These are phyloP conservation scores for Idaea aversata DNA, from an alignment of 2,888 invertebrate species.

Conservation along the genomic window DNA sequence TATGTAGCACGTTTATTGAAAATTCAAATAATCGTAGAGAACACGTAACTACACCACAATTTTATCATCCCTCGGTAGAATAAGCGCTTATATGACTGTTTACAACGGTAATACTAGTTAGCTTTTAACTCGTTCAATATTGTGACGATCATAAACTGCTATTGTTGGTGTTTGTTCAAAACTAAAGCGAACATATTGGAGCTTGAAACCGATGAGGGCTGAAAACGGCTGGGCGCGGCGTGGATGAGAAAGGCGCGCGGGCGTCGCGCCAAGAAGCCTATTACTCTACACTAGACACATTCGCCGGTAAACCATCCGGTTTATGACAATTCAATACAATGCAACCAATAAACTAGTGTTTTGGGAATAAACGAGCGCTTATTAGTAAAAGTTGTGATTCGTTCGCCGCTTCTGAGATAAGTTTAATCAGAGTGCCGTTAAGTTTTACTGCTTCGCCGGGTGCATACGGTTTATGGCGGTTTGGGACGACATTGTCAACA, in stretches of 20 bases:
- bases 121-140: slow-evolving; percentile 22
- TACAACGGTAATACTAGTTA: slow-evolving; percentile 16
- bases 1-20: slow-evolving; percentile 12
- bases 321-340: slow-evolving; percentile 46
- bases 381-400: slow-evolving; percentile 68
- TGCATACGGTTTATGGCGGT: slow-evolving; percentile 78
- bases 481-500: slow-evolving; percentile 78
- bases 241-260: slow-evolving; percentile 26
- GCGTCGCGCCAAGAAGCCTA: slow-evolving; percentile 50
- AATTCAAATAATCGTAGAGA: slow-evolving; percentile 1
- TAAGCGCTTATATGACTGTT: slow-evolving; percentile 18
- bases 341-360: slow-evolving; percentile 40
- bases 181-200: slow-evolving; percentile 45
- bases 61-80: slow-evolving; percentile 15
- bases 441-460: slow-evolving; percentile 73
- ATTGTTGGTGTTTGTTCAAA: slow-evolving; percentile 37
- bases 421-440: slow-evolving; percentile 78
- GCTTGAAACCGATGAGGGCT: slow-evolving; percentile 42
- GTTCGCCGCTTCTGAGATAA: slow-evolving; percentile 62
- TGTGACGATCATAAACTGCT: slow-evolving; percentile 33
- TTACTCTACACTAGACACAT: slow-evolving; percentile 45
- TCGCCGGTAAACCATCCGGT: slow-evolving; percentile 33
- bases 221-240: slow-evolving; percentile 10
- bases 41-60: not conserved
- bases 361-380: slow-evolving; percentile 47